phyloP scores from a whole-genome alignment of 2,888 invertebrate genomes.

The Conchocele bisecta region DNA sequence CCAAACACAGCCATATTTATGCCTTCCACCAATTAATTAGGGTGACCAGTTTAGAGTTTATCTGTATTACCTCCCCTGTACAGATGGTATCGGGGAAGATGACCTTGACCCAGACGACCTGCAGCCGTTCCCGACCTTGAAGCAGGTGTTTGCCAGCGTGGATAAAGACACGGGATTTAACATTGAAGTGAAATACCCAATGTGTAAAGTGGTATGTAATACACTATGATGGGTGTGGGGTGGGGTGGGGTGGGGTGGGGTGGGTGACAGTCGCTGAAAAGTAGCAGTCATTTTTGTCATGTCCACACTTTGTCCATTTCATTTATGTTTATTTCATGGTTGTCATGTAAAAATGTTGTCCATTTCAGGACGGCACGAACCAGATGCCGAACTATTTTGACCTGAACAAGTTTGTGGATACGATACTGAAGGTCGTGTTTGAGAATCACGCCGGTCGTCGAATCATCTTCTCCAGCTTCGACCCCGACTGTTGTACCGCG shows the following conservation, averaged over 20 bases:
- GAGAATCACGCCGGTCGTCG: conserved; percentile 90
- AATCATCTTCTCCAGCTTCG: conserved; percentile 84
- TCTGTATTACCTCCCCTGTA: too few relatives aligned
- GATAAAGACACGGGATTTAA: conserved; percentile 96
- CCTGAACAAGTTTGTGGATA: conserved; percentile 95
- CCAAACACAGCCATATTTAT: too few relatives aligned
- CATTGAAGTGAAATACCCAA: conserved; percentile 98
- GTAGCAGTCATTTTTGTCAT: too few relatives aligned
- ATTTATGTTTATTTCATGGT: too few relatives aligned
- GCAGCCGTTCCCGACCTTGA: conserved; percentile 96
- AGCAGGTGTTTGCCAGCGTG: conserved; percentile 90
- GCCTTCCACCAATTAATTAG: too few relatives aligned
- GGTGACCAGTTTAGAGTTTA: too few relatives aligned
- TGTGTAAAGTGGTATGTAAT: conserved; percentile 86
- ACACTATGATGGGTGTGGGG: too few relatives aligned
- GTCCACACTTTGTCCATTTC: too few relatives aligned
- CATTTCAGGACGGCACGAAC: conserved; percentile 50
- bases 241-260: too few relatives aligned
- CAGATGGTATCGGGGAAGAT: conserved; percentile 90
- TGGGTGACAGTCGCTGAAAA: too few relatives aligned
- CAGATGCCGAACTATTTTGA: conserved; percentile 85
- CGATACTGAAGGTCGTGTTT: conserved; percentile 91
- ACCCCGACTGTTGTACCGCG: conserved; percentile 72
- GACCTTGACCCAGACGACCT: conserved; percentile 89
- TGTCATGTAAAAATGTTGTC: too few relatives aligned